A percentile compares a stretch with the other conserved stretches of the same genome.
phyloP scores from a whole-genome alignment of 2,113 vertebrate species.

The Vombatus ursinus region DNA sequence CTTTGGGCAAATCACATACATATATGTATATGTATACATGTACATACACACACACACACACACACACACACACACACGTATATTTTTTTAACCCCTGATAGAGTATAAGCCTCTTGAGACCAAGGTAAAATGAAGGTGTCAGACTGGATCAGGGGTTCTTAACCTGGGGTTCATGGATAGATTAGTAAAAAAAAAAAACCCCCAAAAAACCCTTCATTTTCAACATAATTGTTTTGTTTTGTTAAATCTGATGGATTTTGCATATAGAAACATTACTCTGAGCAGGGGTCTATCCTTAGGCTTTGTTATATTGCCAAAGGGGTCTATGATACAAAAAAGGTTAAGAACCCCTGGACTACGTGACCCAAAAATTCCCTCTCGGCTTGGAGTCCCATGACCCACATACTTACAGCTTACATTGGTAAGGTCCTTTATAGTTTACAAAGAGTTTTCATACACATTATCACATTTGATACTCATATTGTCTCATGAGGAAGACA shows the following conservation, averaged over 20 bases:
- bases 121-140: background rate
- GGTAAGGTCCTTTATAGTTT: background rate
- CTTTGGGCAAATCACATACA: background rate
- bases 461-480: background rate
- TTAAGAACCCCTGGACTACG: background rate
- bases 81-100: background rate
- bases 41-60: background rate
- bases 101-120: background rate
- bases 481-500: background rate
- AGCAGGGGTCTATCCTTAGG: background rate
- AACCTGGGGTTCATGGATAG: background rate
- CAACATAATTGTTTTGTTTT: background rate
- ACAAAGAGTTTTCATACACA: background rate
- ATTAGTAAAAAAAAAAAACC: background rate
- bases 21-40: background rate
- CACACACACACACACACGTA: no score
- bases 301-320: background rate
- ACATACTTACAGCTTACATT: background rate
- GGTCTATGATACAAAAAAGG: background rate
- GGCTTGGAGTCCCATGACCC: background rate
- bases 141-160: background rate
- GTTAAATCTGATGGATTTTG: background rate
- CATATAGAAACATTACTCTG: background rate
- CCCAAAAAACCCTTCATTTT: no score
- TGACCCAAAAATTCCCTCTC: background rate